phyloP scores from a whole-genome alignment of 2,888 invertebrate species.

The Tenthredo mesomela region DNA sequence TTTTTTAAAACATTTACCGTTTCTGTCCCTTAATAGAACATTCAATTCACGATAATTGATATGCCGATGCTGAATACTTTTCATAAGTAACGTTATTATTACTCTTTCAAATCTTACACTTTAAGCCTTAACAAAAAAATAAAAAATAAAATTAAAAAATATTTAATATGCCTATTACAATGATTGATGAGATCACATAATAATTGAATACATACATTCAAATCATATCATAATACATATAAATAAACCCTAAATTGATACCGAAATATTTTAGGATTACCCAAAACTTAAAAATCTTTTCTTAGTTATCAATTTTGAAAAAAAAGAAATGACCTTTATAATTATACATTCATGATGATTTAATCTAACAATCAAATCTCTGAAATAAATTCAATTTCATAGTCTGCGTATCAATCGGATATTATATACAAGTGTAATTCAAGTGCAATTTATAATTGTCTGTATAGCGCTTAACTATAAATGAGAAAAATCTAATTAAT shows the following conservation, averaged over 20 bases:
- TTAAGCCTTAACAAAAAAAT: conserved; percentile 17
- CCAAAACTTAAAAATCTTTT: conserved; percentile 14
- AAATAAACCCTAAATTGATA: not conserved
- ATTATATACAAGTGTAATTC: conserved; percentile 19
- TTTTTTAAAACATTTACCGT: conserved; percentile 10
- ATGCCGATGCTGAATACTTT: conserved; percentile 23
- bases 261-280: conserved; percentile 17
- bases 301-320: not conserved
- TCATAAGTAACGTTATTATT: not conserved
- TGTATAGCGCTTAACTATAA: not conserved
- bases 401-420: not conserved
- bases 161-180: conserved; percentile 32
- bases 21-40: not conserved
- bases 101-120: conserved; percentile 25
- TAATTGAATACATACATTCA: conserved; percentile 27
- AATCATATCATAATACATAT: not conserved
- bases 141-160: not conserved
- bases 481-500: not conserved
- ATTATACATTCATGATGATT: too few relatives aligned
- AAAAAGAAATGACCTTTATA: not conserved
- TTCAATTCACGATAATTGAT: conserved; percentile 25
- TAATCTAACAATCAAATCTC: not conserved
- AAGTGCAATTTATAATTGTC: not conserved
- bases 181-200: conserved; percentile 44
- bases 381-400: conserved; percentile 2